Base-by-base conservation (phyloP, 1,140 invertebrate species). In the Mylabris phalerata region DNA sequence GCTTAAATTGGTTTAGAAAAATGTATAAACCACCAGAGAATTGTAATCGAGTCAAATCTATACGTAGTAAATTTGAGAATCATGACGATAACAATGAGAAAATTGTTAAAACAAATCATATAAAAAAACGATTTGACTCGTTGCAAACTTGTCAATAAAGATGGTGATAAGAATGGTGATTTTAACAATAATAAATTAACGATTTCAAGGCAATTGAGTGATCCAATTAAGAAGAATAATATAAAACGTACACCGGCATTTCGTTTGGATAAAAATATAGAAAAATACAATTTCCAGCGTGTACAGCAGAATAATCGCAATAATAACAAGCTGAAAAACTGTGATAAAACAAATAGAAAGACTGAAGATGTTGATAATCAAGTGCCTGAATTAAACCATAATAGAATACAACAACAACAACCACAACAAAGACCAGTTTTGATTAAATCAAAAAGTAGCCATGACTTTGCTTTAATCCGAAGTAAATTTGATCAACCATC, bases 231-330 rank as follows among this genome's bases (percentile, higher is more conserved):
- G 60, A 58, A 68, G 60, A 58, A 68, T 19, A 77, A 75, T 62
- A 75, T 84, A n/a, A 81, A 83, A 55, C 71, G 82, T 55, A 81
- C 79, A 26, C 82, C 82, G 41, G 82, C 82, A 0, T 83, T 84
- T 66, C 71, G 82, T 4, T 78, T 81, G 59, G 81, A 83, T 55
- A 73, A 77, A 48, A 79, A 65, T 39, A 67, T 54, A 66, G 77
- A 64, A 75, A 77, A 67, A 68, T 75, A n/a, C 40, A 51, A 49
- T 55, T 60, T 63, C 50, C 58, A 69, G 42, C 67, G 67, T 13
- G 69, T 74, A 24, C 67, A 67, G 26, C 32, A 11, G 4, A 9
- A 46, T 43, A 61, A 61, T 43, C 42, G 59, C 55, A 63, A 67
- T 56, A 48, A 54, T 9, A 67, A 27, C 51, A 48, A 44, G 32